Base-by-base conservation (phyloP, 2,888 invertebrate genomes). In the Hirtodrosophila duncani region DNA sequence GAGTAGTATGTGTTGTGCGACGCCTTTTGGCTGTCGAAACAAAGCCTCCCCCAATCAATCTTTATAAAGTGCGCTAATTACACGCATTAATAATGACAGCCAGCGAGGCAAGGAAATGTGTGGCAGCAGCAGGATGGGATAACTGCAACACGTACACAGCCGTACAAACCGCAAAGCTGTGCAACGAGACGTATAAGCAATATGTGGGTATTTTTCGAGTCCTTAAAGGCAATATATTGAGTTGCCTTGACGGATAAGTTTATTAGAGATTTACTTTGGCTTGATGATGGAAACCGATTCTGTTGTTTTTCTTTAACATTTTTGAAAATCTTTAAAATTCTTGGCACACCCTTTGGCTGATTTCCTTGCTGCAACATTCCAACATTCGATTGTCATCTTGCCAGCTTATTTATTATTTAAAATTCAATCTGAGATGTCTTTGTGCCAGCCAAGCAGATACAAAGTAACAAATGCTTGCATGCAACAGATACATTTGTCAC, bases 41-140 rank as follows among this genome's bases (percentile, higher is more conserved):
- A 52, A 64, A 64, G 64, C 60, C 55, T 26, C 20, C 49, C 33
- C 74, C 78, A 77, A 71, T 71, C 71, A 77, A 71, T 71, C 71
- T 71, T 77, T 77, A 72, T 71, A 77, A 71, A 72, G 57, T 63
- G 63, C 59, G 78, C 72, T 71, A 71, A 71, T 71, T 71, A 71
- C 52, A 62, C 65, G 66, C 78, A 71, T 71, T 71, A 77, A 77
- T 71, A 71, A 72, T 71, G 71, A 71, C 77, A 68, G 57, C 59
- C 57, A 49, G 18, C 24, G 17, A 30, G 29, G 41, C 37, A 21
- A 34, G 36, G 9, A 41, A 36, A 29, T 20, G 27, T 29, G 7
- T 18, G 20, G 11, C 21, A 20, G 27, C 9, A 18, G 11, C 24
- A 11, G 21, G 6, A 27, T 14, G 26, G 23, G 29, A 8, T 21